These are phyloP conservation scores for Pelobates cultripes DNA, from an alignment of 2,797 vertebrate species.

Conservation along the genomic window DNA sequence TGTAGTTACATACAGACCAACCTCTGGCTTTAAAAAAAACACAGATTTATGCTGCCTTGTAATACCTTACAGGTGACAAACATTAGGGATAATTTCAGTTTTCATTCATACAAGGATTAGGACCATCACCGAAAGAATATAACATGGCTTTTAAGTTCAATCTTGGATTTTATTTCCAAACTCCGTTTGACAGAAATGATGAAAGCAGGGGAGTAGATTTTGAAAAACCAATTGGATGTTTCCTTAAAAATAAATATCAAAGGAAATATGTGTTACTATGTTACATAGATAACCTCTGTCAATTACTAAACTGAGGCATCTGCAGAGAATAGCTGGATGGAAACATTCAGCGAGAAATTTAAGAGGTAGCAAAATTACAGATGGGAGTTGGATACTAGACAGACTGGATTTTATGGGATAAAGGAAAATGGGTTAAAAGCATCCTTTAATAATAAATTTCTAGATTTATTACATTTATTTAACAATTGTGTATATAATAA, in stretches of 20 bases:
- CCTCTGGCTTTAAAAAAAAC: not conserved
- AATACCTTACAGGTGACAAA: constrained; percentile 44
- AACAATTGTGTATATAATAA: too few relatives aligned
- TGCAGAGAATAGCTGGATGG: not conserved
- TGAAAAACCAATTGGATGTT: constrained; percentile 28
- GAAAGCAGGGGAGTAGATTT: constrained; percentile 18
- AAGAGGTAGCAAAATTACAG: too few relatives aligned
- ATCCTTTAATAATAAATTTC: too few relatives aligned
- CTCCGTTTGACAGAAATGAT: not conserved
- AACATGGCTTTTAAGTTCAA: not conserved
- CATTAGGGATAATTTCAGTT: constrained; percentile 31
- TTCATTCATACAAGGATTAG: not conserved
- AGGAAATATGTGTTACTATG: constrained; percentile 6
- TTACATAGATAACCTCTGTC: constrained; percentile 26
- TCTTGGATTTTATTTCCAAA: constrained; percentile 11
- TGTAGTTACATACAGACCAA: not conserved
- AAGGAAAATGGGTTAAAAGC: too few relatives aligned
- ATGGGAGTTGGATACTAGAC: too few relatives aligned
- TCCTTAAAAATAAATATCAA: constrained; percentile 43
- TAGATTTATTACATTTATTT: too few relatives aligned
- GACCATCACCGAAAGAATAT: not conserved
- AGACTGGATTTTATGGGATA: too few relatives aligned
- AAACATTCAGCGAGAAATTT: too few relatives aligned
- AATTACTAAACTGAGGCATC: not conserved
- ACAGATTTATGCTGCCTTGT: constrained; percentile 25